phyloP scores from a whole-genome alignment of 2,888 invertebrate species.

The Agonopterix heracliana region DNA sequence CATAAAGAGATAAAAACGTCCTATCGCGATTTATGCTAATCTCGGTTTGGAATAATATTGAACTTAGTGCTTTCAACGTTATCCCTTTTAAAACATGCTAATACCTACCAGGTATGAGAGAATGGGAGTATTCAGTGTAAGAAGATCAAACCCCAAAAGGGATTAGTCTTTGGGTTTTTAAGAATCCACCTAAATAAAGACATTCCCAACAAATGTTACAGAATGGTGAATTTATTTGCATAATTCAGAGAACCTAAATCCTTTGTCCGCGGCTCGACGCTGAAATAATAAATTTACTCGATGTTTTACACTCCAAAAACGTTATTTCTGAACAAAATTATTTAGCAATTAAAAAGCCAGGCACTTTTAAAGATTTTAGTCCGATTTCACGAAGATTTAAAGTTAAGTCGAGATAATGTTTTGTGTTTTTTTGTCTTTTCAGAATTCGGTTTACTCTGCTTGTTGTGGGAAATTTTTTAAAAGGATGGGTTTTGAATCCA shows the following conservation, averaged over 20 bases:
- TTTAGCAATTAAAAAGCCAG: slow-evolving; percentile 57
- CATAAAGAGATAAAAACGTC: slow-evolving; percentile 23
- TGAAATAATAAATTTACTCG: slow-evolving; percentile 72
- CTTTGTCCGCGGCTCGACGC: slow-evolving; percentile 66
- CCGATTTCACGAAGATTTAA: slow-evolving; percentile 16
- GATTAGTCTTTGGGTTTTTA: slow-evolving; percentile 63
- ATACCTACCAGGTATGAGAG: slow-evolving; percentile 33
- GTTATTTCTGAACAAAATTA: slow-evolving; percentile 65
- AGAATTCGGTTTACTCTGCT: too few relatives aligned
- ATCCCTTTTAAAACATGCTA: slow-evolving; percentile 32
- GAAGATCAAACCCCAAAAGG: slow-evolving; percentile 55
- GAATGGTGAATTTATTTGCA: slow-evolving; percentile 75
- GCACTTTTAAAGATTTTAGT: slow-evolving; percentile 31
- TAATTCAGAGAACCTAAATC: slow-evolving; percentile 72
- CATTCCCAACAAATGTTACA: slow-evolving; percentile 74
- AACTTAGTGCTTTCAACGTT: slow-evolving; percentile 26
- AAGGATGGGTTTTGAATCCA: too few relatives aligned
- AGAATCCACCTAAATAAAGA: slow-evolving; percentile 72
- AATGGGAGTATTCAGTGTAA: slow-evolving; percentile 39
- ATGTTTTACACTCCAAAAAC: slow-evolving; percentile 59
- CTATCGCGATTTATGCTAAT: slow-evolving; percentile 31
- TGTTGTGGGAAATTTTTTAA: too few relatives aligned
- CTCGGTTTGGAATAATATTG: slow-evolving; percentile 24
- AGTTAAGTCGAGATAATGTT: slow-evolving; percentile 26
- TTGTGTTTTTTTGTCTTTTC: slow-evolving; percentile 21